Conservation (phyloP, 2,113 vertebrate species). For the Cavia aperea region DNA sequence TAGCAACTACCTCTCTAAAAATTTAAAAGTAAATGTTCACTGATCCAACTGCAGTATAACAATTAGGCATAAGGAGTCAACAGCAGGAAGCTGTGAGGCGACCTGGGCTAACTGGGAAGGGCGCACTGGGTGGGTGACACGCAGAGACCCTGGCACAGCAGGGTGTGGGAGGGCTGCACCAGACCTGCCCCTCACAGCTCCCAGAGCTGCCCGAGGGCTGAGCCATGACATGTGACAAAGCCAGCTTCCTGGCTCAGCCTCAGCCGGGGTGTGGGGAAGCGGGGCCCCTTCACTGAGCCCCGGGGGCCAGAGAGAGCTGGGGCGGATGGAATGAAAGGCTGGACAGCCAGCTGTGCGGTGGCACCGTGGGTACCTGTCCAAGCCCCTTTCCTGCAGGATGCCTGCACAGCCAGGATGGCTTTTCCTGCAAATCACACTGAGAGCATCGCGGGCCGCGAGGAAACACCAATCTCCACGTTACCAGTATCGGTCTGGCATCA, state of each 20-base stretch:
- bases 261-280: not conserved
- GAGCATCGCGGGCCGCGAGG: not conserved
- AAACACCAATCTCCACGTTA: not conserved
- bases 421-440: not conserved
- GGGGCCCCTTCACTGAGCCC: not conserved
- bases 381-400: not conserved
- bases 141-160: not conserved
- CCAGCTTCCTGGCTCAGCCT: not conserved
- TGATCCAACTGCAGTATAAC: not conserved
- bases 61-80: not conserved
- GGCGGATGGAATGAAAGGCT: not conserved
- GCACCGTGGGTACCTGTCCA: not conserved
- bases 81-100: not conserved
- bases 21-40: not conserved
- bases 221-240: not conserved
- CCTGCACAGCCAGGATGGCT: not conserved
- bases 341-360: not conserved
- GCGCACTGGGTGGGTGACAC: not conserved
- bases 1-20: not conserved
- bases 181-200: not conserved
- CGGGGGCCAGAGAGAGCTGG: not conserved
- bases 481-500: not conserved
- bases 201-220: too few species aligned
- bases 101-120: not conserved
- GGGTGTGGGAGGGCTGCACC: not conserved